phyloP scores from a whole-genome alignment of 2,888 invertebrate species.

The Dasysyrphus albostriatus region DNA sequence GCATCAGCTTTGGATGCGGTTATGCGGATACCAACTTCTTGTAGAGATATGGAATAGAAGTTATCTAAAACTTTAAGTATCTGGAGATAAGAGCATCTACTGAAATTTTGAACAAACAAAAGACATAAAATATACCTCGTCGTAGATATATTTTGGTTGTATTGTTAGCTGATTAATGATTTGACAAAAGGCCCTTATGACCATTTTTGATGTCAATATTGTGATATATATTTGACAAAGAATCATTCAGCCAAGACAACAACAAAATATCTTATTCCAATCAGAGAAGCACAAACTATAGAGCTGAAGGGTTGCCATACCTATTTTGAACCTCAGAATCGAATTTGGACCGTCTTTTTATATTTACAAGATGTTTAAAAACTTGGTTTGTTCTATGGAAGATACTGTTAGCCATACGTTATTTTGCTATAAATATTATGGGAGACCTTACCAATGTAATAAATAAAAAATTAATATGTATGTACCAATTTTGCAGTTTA shows the following conservation, averaged over 20 bases:
- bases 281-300: conserved; percentile 15
- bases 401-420: too few species aligned
- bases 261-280: conserved; percentile 63
- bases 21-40: too few species aligned
- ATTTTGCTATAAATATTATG: too few species aligned
- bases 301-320: conserved; percentile 27
- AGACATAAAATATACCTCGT: conserved; percentile 28
- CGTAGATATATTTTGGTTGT: conserved; percentile 40
- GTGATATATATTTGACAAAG: conserved; percentile 69
- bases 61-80: conserved; percentile 26
- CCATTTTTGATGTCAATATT: conserved; percentile 69
- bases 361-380: too few species aligned
- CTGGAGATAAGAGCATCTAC: conserved; percentile 15
- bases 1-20: conserved; percentile 7
- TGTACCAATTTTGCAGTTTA: too few species aligned
- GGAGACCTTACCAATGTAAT: too few species aligned
- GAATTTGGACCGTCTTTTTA: too few species aligned
- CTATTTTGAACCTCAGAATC: too few species aligned
- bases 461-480: too few species aligned
- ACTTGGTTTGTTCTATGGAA: too few species aligned
- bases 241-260: conserved; percentile 19
- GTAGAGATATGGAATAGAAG: neutral
- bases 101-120: conserved; percentile 41
- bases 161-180: conserved; percentile 70
- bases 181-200: conserved; percentile 72